These are phyloP conservation scores for Mesoligia furuncula DNA, from an alignment of 2,888 invertebrate genomes.

Conservation along the genomic window DNA sequence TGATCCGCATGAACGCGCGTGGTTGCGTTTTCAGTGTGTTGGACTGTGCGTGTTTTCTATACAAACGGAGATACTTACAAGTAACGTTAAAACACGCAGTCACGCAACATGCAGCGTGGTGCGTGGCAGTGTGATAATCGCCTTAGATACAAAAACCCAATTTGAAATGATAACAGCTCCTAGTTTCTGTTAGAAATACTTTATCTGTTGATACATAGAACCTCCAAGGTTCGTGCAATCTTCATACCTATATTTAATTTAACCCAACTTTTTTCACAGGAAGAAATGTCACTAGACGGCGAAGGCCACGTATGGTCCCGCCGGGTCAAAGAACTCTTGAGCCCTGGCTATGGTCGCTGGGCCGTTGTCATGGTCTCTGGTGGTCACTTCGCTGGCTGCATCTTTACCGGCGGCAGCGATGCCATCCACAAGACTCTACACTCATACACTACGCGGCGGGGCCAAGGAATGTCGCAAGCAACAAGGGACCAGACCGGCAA, in stretches of 20 bases:
- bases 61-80: too few species aligned
- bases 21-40: too few species aligned
- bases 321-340: slow-evolving; percentile 77
- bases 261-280: slow-evolving; percentile 76
- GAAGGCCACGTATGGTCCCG: slow-evolving; percentile 84
- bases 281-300: slow-evolving; percentile 86
- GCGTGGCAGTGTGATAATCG: too few species aligned
- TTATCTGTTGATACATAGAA: neutral
- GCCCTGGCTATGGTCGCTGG: slow-evolving; percentile 91
- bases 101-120: too few species aligned
- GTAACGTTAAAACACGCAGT: too few species aligned
- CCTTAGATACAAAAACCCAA: neutral
- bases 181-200: neutral
- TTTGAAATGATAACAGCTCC: neutral
- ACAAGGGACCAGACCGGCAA: slow-evolving; percentile 91
- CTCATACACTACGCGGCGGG: slow-evolving; percentile 95
- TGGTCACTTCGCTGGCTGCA: slow-evolving; percentile 90
- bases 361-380: slow-evolving; percentile 95
- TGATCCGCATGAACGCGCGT: too few species aligned
- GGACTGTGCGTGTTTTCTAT: too few species aligned
- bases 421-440: slow-evolving; percentile 95
- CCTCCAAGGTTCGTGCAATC: neutral
- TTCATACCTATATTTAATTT: neutral
- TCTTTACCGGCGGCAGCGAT: slow-evolving; percentile 85
- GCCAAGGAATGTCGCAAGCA: slow-evolving; percentile 95